These are phyloP conservation scores for Henricia sp. DNA, from an alignment of 53 echinoderm and acorn worm genomes.

Conservation along the genomic window DNA sequence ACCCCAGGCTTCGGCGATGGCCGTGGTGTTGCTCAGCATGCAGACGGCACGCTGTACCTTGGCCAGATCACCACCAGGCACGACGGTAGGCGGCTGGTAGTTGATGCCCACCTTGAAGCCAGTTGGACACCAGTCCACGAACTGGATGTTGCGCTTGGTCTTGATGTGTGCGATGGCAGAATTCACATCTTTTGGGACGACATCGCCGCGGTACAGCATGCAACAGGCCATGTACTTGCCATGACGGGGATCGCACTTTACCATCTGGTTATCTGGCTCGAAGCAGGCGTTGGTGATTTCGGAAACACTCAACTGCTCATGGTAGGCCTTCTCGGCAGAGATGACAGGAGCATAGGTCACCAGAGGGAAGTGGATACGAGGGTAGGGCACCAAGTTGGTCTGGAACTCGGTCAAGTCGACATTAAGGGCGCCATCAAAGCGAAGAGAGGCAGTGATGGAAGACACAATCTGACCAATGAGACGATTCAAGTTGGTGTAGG, in stretches of 20 bases:
- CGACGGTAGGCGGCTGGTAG: slow-evolving; percentile 94
- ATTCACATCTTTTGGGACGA: slow-evolving; percentile 93
- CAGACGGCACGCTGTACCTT: slow-evolving; percentile 96
- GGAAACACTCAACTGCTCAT: slow-evolving; percentile 84
- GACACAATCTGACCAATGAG: slow-evolving; percentile 86
- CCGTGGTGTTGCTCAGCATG: slow-evolving; percentile 98
- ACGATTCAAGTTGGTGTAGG: slow-evolving; percentile 89
- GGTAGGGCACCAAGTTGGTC: slow-evolving; percentile 97
- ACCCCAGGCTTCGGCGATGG: slow-evolving; percentile 96
- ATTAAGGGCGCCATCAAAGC: slow-evolving; percentile 93
- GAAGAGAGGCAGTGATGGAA: slow-evolving; percentile 89
- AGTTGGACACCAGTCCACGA: slow-evolving; percentile 97
- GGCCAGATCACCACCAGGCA: slow-evolving; percentile 79
- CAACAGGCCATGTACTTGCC: slow-evolving; percentile 99
- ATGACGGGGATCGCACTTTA: slow-evolving; percentile 96
- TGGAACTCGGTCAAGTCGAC: slow-evolving; percentile 98
- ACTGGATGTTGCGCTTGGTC: slow-evolving; percentile 92
- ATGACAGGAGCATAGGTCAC: slow-evolving; percentile 92
- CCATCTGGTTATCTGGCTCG: slow-evolving; percentile 89
- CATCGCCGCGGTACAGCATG: slow-evolving; percentile 92
- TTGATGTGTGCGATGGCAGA: slow-evolving; percentile 88
- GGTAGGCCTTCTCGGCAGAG: slow-evolving; percentile 93
- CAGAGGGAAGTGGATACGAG: slow-evolving; percentile 90
- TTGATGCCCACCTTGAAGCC: slow-evolving; percentile 98
- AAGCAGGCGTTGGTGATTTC: slow-evolving; percentile 68